These are phyloP conservation scores for Calameuta idolon DNA, from an alignment of 2,888 invertebrate genomes.

Conservation along the genomic window DNA sequence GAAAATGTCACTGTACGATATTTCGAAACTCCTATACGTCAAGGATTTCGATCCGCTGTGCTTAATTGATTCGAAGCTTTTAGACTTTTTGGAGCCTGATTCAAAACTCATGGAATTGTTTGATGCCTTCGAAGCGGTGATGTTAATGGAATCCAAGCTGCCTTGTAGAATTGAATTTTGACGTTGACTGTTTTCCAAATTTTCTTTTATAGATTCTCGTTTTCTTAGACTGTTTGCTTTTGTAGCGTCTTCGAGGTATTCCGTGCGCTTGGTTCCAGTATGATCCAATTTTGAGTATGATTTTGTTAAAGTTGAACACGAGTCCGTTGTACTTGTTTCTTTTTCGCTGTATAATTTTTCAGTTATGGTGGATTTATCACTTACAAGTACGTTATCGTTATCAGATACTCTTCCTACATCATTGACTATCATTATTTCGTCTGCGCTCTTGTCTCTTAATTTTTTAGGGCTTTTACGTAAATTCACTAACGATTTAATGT, in stretches of 20 bases:
- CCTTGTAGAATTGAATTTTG: constrained; percentile 38
- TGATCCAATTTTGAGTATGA: neutral
- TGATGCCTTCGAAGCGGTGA: constrained; percentile 23
- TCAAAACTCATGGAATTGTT: constrained; percentile 31
- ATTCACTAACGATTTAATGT: constrained; percentile 58
- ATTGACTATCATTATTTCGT: neutral
- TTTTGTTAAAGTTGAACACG: neutral
- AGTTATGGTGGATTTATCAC: neutral
- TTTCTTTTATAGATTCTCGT: neutral
- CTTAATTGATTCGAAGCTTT: constrained; percentile 62
- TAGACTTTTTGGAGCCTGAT: constrained; percentile 59
- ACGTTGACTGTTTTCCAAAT: constrained; percentile 18
- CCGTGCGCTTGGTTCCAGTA: neutral
- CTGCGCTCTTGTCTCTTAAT: constrained; percentile 27
- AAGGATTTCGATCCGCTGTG: constrained; percentile 35
- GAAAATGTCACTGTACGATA: constrained; percentile 41
- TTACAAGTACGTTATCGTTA: neutral
- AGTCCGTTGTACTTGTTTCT: neutral
- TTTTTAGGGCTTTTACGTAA: constrained; percentile 57
- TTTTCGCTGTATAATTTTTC: neutral
- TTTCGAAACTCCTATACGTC: constrained; percentile 33
- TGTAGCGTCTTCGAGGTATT: neutral
- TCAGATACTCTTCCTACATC: neutral
- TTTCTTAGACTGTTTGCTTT: neutral
- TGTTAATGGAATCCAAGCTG: constrained; percentile 52